Evolutionary conservation across 2,888 invertebrate genomes (phyloP).

Genomic region (Tachina grossa): DNA sequence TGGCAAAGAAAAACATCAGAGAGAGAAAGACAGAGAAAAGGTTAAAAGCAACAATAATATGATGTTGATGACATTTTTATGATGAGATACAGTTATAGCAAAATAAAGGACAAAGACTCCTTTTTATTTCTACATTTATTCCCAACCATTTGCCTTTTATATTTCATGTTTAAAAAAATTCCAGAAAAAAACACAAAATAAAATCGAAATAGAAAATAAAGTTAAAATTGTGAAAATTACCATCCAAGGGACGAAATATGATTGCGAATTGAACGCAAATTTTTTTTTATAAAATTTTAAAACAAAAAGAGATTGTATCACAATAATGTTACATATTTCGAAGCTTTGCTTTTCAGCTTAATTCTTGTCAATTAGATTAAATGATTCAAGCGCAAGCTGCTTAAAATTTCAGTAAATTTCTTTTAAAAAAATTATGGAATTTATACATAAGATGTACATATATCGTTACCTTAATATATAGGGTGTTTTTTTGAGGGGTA

Average conservation of each 20-base stretch:
- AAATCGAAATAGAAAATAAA: constrained; percentile 50
- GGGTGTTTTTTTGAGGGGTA: too few species aligned
- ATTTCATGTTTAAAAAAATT: constrained; percentile 13
- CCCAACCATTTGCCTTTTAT: constrained; percentile 69
- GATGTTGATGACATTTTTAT: constrained; percentile 74
- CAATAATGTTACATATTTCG: not conserved
- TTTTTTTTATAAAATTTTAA: not conserved
- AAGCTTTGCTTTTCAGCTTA: not conserved
- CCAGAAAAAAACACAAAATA: not conserved
- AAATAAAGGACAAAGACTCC: constrained; percentile 46
- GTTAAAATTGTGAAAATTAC: constrained; percentile 58
- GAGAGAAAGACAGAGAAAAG: constrained; percentile 39
- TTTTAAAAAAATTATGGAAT: not conserved
- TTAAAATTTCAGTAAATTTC: not conserved
- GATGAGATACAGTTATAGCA: constrained; percentile 68
- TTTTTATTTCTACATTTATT: constrained; percentile 55
- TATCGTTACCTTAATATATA: too few species aligned
- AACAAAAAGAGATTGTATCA: not conserved
- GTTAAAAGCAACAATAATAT: constrained; percentile 71
- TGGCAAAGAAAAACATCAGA: constrained; percentile 3
- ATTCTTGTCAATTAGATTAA: not conserved
- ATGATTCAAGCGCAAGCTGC: not conserved
- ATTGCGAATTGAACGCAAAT: not conserved
- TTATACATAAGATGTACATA: too few species aligned
- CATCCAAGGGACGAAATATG: constrained; percentile 41